Percentiles rank a stretch among this genome's conserved stretches.
Conservation (phyloP, 2,888 invertebrate species). For the Acrobasis consociella region DNA sequence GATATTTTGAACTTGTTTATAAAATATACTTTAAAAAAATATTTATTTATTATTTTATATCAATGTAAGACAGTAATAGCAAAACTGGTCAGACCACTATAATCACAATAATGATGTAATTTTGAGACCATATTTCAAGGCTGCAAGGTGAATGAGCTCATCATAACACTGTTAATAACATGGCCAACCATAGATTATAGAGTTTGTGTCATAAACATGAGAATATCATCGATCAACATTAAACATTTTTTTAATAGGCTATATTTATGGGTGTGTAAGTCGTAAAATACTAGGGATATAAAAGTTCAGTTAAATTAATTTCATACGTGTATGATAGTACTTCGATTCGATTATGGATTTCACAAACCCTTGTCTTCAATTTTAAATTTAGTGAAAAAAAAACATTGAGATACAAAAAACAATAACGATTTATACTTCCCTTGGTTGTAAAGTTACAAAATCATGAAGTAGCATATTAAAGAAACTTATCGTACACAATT, state of each 20-base stretch:
- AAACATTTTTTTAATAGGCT: slow-evolving; percentile 5
- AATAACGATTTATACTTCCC: no score
- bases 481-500: no score
- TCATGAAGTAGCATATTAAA: no score
- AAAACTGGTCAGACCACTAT: slow-evolving; percentile 10
- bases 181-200: slow-evolving; percentile 16
- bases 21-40: background rate
- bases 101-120: slow-evolving; percentile 17
- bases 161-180: slow-evolving; percentile 17
- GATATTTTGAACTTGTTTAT: no score
- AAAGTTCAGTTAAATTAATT: slow-evolving; percentile 2
- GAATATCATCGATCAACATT: slow-evolving; percentile 12
- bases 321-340: background rate
- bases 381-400: no score
- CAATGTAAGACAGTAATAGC: background rate
- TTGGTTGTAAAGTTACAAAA: no score
- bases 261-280: slow-evolving; percentile 2
- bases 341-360: background rate
- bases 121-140: slow-evolving; percentile 14
- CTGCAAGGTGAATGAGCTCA: slow-evolving; percentile 19
- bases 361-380: no score
- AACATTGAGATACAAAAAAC: no score
- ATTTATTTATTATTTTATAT: background rate
- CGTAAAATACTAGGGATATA: background rate
- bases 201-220: slow-evolving; percentile 10